These are phyloP conservation scores for Sarcophaga carnaria DNA, from an alignment of 2,888 invertebrate genomes.

Conservation along the genomic window DNA sequence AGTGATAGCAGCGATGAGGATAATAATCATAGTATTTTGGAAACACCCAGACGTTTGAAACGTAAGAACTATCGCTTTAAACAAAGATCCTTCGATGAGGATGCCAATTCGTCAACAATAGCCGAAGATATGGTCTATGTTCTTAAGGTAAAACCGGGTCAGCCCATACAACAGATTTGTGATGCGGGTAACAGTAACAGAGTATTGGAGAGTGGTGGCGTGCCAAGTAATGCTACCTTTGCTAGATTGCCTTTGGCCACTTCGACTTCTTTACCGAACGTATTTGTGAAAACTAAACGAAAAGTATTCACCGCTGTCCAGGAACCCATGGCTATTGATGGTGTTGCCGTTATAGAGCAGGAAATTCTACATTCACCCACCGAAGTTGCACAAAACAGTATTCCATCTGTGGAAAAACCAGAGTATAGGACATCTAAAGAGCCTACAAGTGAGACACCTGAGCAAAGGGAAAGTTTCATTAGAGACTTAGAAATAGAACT, in stretches of 20 bases:
- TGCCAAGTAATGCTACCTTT: background rate
- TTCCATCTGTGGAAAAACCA: background rate
- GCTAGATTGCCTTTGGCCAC: slow-evolving; percentile 68
- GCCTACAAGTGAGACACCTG: background rate
- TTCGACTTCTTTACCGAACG: slow-evolving; percentile 81
- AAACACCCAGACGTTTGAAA: slow-evolving; percentile 80
- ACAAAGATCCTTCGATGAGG: slow-evolving; percentile 79
- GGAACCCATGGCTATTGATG: slow-evolving; percentile 75
- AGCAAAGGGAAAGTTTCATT: slow-evolving; percentile 37
- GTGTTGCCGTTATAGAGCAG: slow-evolving; percentile 76
- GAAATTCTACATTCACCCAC: slow-evolving; percentile 72
- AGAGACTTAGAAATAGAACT: slow-evolving; percentile 50
- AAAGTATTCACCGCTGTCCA: slow-evolving; percentile 90
- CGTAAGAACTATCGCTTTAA: slow-evolving; percentile 80
- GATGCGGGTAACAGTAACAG: slow-evolving; percentile 2
- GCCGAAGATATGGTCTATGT: slow-evolving; percentile 76
- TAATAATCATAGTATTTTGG: slow-evolving; percentile 75
- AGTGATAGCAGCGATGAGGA: slow-evolving; percentile 81
- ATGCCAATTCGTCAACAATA: slow-evolving; percentile 73
- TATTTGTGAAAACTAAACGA: slow-evolving; percentile 90
- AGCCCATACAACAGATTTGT: slow-evolving; percentile 76
- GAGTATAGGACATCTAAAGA: background rate
- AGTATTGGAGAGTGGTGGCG: slow-evolving; percentile 31
- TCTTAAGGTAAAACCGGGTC: slow-evolving; percentile 80
- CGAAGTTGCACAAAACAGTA: slow-evolving; percentile 24